These are phyloP conservation scores for Bombus balteatus DNA, from an alignment of 1,140 invertebrate genomes.

Conservation along the genomic window DNA sequence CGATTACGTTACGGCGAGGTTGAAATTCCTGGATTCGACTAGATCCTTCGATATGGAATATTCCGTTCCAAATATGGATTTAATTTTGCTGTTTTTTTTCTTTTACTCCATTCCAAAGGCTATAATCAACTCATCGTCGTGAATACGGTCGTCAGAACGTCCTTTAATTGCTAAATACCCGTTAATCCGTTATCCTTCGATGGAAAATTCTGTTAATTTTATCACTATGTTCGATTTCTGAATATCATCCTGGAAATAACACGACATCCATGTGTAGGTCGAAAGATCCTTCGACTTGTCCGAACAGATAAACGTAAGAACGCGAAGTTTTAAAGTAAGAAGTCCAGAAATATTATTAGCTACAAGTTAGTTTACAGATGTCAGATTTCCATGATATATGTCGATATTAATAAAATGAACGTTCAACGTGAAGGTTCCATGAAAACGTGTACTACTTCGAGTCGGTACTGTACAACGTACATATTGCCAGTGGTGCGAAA, in stretches of 20 bases:
- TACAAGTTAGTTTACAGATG: no score
- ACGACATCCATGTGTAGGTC: neutral
- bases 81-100: no score
- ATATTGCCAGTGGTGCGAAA: neutral
- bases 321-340: no score
- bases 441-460: neutral
- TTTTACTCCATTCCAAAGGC: no score
- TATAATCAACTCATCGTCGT: neutral
- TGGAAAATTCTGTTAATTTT: neutral
- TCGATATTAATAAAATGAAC: slow-evolving; percentile 1
- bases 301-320: no score
- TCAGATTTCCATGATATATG: neutral
- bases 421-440: neutral
- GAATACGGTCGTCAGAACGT: no score
- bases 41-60: neutral
- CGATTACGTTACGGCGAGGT: slow-evolving; percentile 49
- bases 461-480: neutral
- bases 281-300: neutral
- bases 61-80: neutral
- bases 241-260: neutral
- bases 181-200: neutral
- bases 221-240: neutral
- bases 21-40: slow-evolving; percentile 38
- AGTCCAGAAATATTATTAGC: neutral
- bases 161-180: neutral